Evolutionary conservation across 2,888 invertebrate species (phyloP), one percentile per base, ranked within the genome.

Genomic region (Hirtodrosophila duncani): DNA sequence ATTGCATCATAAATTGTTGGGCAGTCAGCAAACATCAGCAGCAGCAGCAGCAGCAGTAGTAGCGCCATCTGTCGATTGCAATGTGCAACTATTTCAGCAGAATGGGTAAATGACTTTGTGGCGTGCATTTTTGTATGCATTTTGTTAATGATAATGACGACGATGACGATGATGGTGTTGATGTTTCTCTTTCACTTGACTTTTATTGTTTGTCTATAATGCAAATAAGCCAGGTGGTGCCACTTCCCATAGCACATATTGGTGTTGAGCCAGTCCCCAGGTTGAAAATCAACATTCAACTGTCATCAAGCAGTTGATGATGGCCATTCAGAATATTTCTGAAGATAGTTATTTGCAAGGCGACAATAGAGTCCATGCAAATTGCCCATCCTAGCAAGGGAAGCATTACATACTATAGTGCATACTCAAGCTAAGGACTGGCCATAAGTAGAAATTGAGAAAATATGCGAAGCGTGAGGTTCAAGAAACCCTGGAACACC

Each of bases 91-190:
- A 31, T 52, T 56, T 58, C 33, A 27, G 27, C n/a, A n/a, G n/a
- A n/a, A 42, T 72, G 45, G 48, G 36, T 52, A 69, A 78, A 71
- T 63, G 67, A 53, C 67, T 67, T 67, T 53, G 30, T 75, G 39
- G 62, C 67, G 57, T 67, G 56, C 56, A 55, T 20, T 52, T 34
- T 34, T 33, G 17, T 33, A 17, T 36, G 9, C 36, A 24, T 29
- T 14, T 46, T 55, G 36, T 37, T 62, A 11, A 39, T 38, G 36
- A 36, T 43, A 5, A 57, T 34, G 36, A 43, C 16, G 37, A 26
- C 37, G 36, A 42, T 57, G 36, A 43, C 36, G 46, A 36, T 46
- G 39, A 37, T 50, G 36, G 36, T 37, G 6, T 27, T 39, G 41
- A 46, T 53, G 14, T 33, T 46, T 41, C 38, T 34, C 31, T 43